These are phyloP conservation scores for Andrena bicolor DNA, from an alignment of 2,888 invertebrate genomes.

Conservation along the genomic window DNA sequence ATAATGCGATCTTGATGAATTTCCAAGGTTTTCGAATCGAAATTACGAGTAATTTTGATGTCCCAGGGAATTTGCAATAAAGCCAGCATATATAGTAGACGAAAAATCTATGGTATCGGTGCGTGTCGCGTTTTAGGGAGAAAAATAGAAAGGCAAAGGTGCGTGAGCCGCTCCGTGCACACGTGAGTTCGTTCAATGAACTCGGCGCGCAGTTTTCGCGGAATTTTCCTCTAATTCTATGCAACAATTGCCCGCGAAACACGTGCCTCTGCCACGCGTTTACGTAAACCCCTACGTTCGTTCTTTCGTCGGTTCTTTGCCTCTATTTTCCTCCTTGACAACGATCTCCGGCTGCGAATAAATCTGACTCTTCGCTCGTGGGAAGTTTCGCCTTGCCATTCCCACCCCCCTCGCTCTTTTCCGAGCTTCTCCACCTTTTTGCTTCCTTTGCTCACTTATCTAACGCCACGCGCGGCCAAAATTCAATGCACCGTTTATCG, in stretches of 20 bases:
- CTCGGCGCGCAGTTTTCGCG: constrained; percentile 26
- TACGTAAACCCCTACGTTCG: constrained; percentile 24
- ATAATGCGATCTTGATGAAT: too few relatives aligned
- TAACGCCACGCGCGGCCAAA: background rate
- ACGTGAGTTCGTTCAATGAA: constrained; percentile 35
- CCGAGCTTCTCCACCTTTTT: background rate
- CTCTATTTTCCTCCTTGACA: background rate
- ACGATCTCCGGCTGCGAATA: constrained; percentile 5
- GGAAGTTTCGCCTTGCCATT: too few relatives aligned
- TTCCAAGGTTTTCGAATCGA: too few relatives aligned
- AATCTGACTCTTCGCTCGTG: background rate
- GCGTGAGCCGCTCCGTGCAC: background rate
- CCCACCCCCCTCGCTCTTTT: too few relatives aligned
- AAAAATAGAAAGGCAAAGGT: too few relatives aligned
- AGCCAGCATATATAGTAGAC: too few relatives aligned
- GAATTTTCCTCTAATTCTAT: constrained; percentile 39
- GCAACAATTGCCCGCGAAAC: constrained; percentile 19
- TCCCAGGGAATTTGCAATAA: too few relatives aligned
- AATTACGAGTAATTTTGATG: too few relatives aligned
- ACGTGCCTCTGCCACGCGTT: constrained; percentile 13
- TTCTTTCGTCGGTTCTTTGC: constrained; percentile 11
- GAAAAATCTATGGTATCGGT: too few relatives aligned
- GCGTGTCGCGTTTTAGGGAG: too few relatives aligned
- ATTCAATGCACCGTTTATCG: background rate
- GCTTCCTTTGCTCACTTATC: background rate